Evolutionary conservation across 1,140 invertebrate genomes (phyloP), one percentile per base, ranked within the genome.

Genomic region (Gyrodactylus salaris): DNA sequence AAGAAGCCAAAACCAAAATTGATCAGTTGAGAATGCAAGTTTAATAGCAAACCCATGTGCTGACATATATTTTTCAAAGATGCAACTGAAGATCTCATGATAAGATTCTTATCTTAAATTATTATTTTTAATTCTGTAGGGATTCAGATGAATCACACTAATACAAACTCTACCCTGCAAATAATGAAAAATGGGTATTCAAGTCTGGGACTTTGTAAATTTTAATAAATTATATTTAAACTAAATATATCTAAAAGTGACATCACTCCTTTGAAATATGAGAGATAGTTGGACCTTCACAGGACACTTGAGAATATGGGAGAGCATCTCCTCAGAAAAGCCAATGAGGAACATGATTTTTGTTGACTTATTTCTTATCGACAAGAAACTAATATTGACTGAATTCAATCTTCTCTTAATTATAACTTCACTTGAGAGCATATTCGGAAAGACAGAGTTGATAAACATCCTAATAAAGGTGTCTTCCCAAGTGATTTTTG

Each of bases 371-470:
- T 19, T 23, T 21, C 24, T 69, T 21, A n/a, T 7, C 20, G 24
- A 21, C 2, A 71, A n/a, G 19, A 71, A 24, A 19, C 1, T 25
- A 25, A 71, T 71, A 24, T 2, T 25, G n/a, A 71, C 26, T 25
- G 21, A 16, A 25, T 71, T 71, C 1, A 24, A 25, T 71, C 26
- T 7, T 25, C 70, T 71, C 26, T 71, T 71, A n/a, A 71, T 71
- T 20, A 71, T 71, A 19, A 71, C 70, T 71, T 71, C 70, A 71
- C 70, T 71, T 1, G 26, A 1, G 16, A 71, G 20, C n/a, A 71
- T 1, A 71, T 25, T 25, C 1, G 70, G 70, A 71, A 71, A 71
- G 20, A 71, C 25, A 20, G 21, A 21, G n/a, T 71, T 21, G 7
- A 71, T 20, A 1, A 71, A 25, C 25, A 24, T 71, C n/a, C 70